Percentiles rank a stretch among this genome's conserved stretches.
Conservation (phyloP, 2,888 invertebrate genomes). For the Callyntrura sp. region DNA sequence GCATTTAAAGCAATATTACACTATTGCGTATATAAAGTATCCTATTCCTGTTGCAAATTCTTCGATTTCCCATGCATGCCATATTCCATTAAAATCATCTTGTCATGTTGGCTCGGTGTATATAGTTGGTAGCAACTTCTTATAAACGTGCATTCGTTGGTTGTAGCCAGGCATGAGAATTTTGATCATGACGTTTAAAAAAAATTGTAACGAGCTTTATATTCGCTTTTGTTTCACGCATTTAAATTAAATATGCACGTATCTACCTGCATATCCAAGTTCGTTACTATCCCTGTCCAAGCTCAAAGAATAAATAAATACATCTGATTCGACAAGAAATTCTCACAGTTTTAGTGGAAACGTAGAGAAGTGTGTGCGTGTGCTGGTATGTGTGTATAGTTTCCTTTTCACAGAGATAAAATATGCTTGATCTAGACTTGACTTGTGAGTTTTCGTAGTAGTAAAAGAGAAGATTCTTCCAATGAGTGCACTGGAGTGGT, state of each 20-base stretch:
- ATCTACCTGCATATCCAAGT: background rate
- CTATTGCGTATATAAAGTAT: too few species aligned
- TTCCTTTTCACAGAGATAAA: too few species aligned
- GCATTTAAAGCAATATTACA: background rate
- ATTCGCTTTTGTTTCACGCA: background rate
- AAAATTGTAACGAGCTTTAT: background rate
- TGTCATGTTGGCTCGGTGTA: background rate
- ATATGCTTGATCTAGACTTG: too few species aligned
- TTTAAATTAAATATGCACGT: background rate
- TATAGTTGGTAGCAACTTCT: constrained; percentile 6
- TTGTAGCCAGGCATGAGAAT: constrained; percentile 46
- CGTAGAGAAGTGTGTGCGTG: background rate
- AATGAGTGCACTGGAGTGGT: background rate
- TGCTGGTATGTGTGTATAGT: background rate
- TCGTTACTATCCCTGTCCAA: too few species aligned
- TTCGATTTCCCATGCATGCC: constrained; percentile 30
- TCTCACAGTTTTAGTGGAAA: constrained; percentile 21
- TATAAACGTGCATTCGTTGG: too few species aligned
- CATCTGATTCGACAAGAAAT: background rate
- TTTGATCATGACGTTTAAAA: constrained; percentile 27
- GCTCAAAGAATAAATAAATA: too few species aligned
- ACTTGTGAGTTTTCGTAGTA: background rate
- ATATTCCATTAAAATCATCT: background rate
- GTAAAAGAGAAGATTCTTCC: too few species aligned
- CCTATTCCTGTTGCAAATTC: too few species aligned